Conservation (phyloP, 2,113 vertebrate genomes). For the Microtus richardsoni region DNA sequence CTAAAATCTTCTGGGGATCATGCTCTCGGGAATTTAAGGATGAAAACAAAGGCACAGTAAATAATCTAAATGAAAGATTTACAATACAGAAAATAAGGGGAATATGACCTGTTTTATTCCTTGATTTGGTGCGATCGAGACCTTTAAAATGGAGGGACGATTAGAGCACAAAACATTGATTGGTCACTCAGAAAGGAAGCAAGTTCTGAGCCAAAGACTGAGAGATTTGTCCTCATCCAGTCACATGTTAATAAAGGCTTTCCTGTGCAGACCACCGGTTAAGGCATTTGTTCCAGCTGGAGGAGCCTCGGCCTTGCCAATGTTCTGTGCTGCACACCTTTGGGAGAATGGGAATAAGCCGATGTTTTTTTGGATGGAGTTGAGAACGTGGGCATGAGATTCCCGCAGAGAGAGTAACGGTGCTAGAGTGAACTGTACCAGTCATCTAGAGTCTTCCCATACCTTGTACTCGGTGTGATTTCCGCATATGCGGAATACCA, state of each 20-base stretch:
- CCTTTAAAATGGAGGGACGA: not conserved
- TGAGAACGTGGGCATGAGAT: not conserved
- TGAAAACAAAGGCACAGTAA: not conserved
- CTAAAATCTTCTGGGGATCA: not conserved
- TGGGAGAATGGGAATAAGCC: not conserved
- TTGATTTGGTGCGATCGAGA: not conserved
- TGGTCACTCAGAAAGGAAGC: not conserved
- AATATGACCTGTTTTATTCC: not conserved
- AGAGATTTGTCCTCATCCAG: not conserved
- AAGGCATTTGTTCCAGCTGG: not conserved
- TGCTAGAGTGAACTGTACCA: too few relatives aligned
- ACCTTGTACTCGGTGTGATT: not conserved
- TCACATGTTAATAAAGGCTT: not conserved
- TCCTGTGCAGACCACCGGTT: not conserved
- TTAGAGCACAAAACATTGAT: conserved; percentile 12
- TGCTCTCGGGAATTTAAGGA: not conserved
- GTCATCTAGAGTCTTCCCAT: not conserved
- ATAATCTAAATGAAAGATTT: not conserved
- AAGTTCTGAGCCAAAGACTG: conserved; percentile 39
- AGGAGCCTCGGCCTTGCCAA: not conserved
- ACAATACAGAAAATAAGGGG: not conserved
- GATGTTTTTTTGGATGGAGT: not conserved
- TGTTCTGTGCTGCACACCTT: not conserved
- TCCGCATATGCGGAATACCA: not conserved
- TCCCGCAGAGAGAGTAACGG: not conserved